Base-by-base conservation (phyloP, 2,113 vertebrate species). In the Menura novaehollandiae region DNA sequence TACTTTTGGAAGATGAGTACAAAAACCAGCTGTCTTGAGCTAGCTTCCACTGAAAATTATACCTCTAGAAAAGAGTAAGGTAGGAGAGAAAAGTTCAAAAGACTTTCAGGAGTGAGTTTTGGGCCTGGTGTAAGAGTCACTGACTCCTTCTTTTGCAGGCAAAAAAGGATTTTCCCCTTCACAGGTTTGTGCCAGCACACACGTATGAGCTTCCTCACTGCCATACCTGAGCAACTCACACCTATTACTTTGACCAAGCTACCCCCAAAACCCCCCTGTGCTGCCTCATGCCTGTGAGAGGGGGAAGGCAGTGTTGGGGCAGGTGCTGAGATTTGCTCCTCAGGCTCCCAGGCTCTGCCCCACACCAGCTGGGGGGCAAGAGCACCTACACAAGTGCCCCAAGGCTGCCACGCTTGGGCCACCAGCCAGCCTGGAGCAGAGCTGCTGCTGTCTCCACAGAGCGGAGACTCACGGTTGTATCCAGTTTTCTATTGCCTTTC, bases 231-330 rank as follows among this genome's bases (percentile, higher is more conserved):
- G n/a, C 22, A 69, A 52, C 26, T 49, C 1, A 0, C 8, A n/a
- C 6, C 3, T 88, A 74, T 74, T 62, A 5, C 24, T 75, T 53
- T 52, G 24, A 32, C 15, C 18, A 26, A 55, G 35, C 39, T 67
- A n/a, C 47, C 10, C 13, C 44, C 44, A n/a, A 72, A 73, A 44
- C 53, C 68, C 24, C 60, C 28, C 46, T 44, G 30, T 33, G 44
- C 4, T 4, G 44, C 18, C 32, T 77, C 0, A 0, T 49, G 22
- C n/a, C 46, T 32, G 24, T 3, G 9, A 68, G 22, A 59, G 44
- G 63, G 30, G 19, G 44, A 60, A 89, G 27, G 41, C 35, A 9
- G 19, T 13, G 4, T 10, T 35, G 13, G 26, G 27, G 6, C 49
- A 58, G 26, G 11, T 55, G 46, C 64, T 67, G 30, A 67, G 55